A percentile compares a stretch with the other conserved stretches of the same genome.
phyloP scores from a whole-genome alignment of 2,888 invertebrate species.

The Tholera decimalis region DNA sequence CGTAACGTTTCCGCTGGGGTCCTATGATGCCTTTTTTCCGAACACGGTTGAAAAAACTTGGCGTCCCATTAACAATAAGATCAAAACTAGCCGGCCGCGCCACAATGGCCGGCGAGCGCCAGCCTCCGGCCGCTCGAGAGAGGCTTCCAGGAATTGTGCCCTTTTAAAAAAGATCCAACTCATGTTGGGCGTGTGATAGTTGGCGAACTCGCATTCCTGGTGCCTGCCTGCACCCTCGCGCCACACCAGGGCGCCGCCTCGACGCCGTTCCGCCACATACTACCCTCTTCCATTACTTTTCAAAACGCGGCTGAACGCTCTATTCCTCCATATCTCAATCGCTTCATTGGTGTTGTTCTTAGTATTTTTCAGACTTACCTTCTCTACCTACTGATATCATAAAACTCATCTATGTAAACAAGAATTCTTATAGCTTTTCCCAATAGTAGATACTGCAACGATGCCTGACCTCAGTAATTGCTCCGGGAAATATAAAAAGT shows the following conservation, averaged over 20 bases:
- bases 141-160: conserved; percentile 89
- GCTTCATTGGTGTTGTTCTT: neutral
- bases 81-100: conserved; percentile 90
- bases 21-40: conserved; percentile 90
- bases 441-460: neutral
- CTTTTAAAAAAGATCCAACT: conserved; percentile 88
- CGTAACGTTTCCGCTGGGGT: conserved; percentile 91
- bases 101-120: conserved; percentile 89
- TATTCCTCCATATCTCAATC: neutral
- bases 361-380: neutral
- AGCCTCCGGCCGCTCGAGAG: conserved; percentile 86
- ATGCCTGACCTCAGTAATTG: conserved; percentile 19
- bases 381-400: neutral
- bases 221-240: conserved; percentile 58
- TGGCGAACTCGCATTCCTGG: conserved; percentile 86
- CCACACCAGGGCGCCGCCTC: conserved; percentile 65
- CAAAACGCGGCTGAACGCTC: neutral
- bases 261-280: conserved; percentile 53
- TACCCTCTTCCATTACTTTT: conserved; percentile 9
- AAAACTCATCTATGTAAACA: neutral
- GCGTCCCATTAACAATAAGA: conserved; percentile 91
- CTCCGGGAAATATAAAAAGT: conserved; percentile 30
- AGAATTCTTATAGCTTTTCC: neutral
- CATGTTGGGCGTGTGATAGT: conserved; percentile 88
- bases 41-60: conserved; percentile 88